Evolutionary conservation across 2,797 vertebrate genomes (phyloP).

Genomic region (Lepus oiostolus): DNA sequence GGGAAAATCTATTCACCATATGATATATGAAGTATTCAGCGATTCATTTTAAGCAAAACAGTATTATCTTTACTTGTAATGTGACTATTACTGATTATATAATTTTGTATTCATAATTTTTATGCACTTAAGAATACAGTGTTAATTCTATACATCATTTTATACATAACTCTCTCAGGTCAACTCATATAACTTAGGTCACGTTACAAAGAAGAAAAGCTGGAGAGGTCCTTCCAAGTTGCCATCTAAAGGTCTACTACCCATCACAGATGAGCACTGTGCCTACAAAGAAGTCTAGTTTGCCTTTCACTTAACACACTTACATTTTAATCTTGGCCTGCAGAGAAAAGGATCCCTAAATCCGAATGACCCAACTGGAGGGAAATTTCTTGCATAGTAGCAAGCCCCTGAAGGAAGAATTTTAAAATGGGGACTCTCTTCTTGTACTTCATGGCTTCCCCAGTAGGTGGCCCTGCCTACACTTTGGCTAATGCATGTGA

Average conservation of each 20-base stretch:
- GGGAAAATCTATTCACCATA: neutral
- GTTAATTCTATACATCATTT: neutral
- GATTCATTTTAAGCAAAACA: neutral
- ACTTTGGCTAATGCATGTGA: neutral
- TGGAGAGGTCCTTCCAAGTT: neutral
- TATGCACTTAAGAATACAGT: neutral
- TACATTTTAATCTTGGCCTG: neutral
- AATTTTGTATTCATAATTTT: slow-evolving; percentile 6
- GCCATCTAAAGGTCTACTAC: neutral
- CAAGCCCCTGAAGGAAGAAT: neutral
- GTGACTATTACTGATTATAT: neutral
- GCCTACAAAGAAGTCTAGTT: neutral
- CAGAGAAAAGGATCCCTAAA: neutral
- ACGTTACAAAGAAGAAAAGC: slow-evolving; percentile 30
- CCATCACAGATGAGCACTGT: neutral
- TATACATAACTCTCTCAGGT: neutral
- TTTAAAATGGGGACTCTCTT: slow-evolving; percentile 8
- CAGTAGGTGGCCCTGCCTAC: slow-evolving; percentile 40
- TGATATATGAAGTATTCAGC: neutral
- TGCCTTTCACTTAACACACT: slow-evolving; percentile 32
- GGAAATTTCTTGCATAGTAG: neutral
- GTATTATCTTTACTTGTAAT: neutral
- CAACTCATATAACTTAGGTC: neutral
- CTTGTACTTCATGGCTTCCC: slow-evolving; percentile 14
- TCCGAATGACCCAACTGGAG: neutral